Evolutionary conservation across 2,113 vertebrate genomes (phyloP).

Genomic region (Saguinus midas): DNA sequence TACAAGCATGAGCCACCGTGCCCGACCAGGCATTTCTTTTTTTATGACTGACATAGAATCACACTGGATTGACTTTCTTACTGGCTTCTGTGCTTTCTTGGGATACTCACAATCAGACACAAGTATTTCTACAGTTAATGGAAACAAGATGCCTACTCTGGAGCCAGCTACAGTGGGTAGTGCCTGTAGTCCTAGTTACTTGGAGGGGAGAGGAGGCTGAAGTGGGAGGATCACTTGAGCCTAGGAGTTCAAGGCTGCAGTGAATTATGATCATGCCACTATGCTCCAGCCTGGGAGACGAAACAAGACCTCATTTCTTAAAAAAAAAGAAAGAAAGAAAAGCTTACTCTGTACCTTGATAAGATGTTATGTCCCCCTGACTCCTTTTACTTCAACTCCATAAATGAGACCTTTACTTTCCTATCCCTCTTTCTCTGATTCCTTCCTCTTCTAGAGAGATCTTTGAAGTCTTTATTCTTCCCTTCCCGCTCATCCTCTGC

Average conservation of each 20-base stretch:
- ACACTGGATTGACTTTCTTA: not conserved
- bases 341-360: not conserved
- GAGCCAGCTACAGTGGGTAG: no score
- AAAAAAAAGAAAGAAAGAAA: no score
- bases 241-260: no score
- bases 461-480: not conserved
- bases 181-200: no score
- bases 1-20: no score
- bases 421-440: not conserved
- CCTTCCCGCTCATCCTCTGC: not conserved
- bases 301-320: no score
- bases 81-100: not conserved
- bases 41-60: not conserved
- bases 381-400: not conserved
- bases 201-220: no score
- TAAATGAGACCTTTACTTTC: not conserved
- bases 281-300: no score
- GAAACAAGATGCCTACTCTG: not conserved
- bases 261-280: no score
- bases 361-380: not conserved
- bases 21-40: not conserved
- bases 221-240: no score
- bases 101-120: not conserved
- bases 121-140: not conserved
- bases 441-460: not conserved